Evolutionary conservation across 2,797 vertebrate genomes (phyloP).

Genomic region (Denticeps clupeoides): DNA sequence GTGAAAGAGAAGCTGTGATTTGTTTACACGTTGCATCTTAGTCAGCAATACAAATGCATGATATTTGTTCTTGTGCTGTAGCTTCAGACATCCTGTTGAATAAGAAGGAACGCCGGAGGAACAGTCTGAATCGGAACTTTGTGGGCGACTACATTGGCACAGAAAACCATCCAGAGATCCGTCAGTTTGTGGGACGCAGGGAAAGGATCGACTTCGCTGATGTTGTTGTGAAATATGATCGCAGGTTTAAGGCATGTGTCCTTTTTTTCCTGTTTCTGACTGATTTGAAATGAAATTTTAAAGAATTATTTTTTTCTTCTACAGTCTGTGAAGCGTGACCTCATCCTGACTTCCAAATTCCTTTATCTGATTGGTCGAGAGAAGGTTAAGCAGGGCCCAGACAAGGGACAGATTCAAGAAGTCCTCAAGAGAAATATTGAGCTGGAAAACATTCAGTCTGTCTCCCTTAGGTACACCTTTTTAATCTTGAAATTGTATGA

Average conservation of each 20-base stretch:
- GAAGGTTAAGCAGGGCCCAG: conserved; percentile 72
- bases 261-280: neutral
- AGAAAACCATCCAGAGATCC: conserved; percentile 64
- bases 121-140: conserved; percentile 78
- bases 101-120: conserved; percentile 66
- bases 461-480: conserved; percentile 76
- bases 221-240: conserved; percentile 65
- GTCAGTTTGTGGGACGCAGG: conserved; percentile 64
- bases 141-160: conserved; percentile 71
- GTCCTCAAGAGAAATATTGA: conserved; percentile 72
- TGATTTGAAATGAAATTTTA: conserved; percentile 1
- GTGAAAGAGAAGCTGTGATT: neutral
- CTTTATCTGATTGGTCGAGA: conserved; percentile 73
- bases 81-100: conserved; percentile 71
- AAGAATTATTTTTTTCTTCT: no score
- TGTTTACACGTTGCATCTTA: neutral
- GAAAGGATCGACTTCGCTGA: conserved; percentile 73
- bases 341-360: conserved; percentile 66
- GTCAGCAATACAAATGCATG: no score
- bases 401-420: conserved; percentile 70
- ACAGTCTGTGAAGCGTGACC: conserved; percentile 64
- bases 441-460: conserved; percentile 61
- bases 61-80: conserved; percentile 30
- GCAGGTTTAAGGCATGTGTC: conserved; percentile 60
- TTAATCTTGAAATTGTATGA: no score